Conservation (phyloP, 2,888 invertebrate species). For the Euspilapteryx auroguttella region DNA sequence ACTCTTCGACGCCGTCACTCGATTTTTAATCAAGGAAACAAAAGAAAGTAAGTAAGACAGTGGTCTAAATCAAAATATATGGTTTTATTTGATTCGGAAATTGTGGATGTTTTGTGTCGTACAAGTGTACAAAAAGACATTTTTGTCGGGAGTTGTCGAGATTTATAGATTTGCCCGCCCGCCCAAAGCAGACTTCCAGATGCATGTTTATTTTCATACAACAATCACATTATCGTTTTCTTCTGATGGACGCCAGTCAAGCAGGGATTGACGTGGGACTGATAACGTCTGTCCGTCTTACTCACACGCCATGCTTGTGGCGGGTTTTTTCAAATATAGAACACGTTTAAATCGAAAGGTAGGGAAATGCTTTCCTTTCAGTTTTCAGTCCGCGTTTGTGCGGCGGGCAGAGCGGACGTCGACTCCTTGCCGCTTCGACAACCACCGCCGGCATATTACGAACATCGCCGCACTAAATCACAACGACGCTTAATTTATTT, state of each 20-base stretch:
- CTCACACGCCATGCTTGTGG: slow-evolving; percentile 15
- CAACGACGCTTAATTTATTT: slow-evolving; percentile 14
- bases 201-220: slow-evolving; percentile 47
- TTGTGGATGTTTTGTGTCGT: no score
- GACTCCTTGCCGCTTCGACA: slow-evolving; percentile 15
- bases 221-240: slow-evolving; percentile 36
- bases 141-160: no score
- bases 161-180: no score
- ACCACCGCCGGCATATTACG: no score
- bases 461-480: slow-evolving; percentile 8
- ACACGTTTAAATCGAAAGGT: slow-evolving; percentile 16
- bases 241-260: slow-evolving; percentile 22
- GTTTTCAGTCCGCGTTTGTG: slow-evolving; percentile 49
- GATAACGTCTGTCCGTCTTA: slow-evolving; percentile 19
- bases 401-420: slow-evolving; percentile 37
- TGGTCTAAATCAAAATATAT: no score
- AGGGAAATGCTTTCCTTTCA: slow-evolving; percentile 23
- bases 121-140: no score
- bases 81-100: no score
- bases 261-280: slow-evolving; percentile 14
- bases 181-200: slow-evolving; percentile 21
- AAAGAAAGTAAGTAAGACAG: no score
- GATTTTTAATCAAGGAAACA: no score
- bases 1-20: no score
- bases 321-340: slow-evolving; percentile 10